phyloP scores from a whole-genome alignment of 2,113 vertebrate species.

The Neolamprologus variostigma region DNA sequence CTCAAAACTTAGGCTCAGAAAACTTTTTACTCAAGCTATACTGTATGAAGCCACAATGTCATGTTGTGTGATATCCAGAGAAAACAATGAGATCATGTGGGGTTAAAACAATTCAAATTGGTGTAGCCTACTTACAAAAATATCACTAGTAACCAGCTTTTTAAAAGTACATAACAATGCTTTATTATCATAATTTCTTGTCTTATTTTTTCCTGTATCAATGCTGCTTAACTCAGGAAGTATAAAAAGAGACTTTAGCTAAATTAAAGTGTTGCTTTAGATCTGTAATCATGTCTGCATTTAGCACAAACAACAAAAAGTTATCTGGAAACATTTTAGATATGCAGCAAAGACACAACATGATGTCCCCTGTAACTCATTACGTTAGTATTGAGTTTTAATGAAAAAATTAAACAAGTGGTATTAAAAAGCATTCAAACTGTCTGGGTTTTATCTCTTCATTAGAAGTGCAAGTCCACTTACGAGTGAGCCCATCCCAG shows the following conservation, averaged over 20 bases:
- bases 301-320: not conserved
- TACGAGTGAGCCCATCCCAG: constrained; percentile 20
- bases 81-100: not conserved
- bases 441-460: not conserved
- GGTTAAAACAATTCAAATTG: not conserved
- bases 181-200: not conserved
- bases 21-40: not conserved
- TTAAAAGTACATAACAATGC: not conserved
- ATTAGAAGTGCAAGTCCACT: constrained; percentile 3
- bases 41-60: not conserved
- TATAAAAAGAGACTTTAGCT: not conserved
- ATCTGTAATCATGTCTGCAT: not conserved
- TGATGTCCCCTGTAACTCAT: not conserved
- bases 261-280: not conserved
- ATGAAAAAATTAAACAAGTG: not conserved
- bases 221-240: not conserved
- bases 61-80: not conserved
- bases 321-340: not conserved
- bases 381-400: not conserved
- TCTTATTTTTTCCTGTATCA: not conserved
- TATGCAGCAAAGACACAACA: not conserved
- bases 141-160: not conserved
- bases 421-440: not conserved
- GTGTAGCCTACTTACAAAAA: not conserved
- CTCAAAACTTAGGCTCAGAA: not conserved